A percentile compares a stretch with the other conserved stretches of the same genome.
Conservation (phyloP, 2,888 invertebrate species). For the Dasysyrphus albostriatus region DNA sequence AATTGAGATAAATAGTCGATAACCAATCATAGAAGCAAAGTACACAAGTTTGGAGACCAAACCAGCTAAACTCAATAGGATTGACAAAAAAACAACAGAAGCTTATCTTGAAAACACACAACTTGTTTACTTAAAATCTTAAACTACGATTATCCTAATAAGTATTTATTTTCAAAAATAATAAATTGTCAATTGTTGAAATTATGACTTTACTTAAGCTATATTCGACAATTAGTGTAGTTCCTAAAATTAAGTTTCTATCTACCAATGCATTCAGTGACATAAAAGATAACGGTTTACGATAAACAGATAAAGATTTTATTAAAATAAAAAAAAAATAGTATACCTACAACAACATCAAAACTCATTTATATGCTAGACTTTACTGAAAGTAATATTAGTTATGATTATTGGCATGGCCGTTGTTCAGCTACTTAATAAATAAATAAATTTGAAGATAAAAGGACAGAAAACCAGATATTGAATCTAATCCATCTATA, state of each 20-base stretch:
- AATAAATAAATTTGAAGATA: constrained; percentile 58
- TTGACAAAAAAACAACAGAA: constrained; percentile 22
- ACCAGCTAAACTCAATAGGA: not conserved
- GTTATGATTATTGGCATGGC: constrained; percentile 55
- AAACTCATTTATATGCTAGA: constrained; percentile 35
- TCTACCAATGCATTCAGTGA: constrained; percentile 25
- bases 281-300: constrained; percentile 59
- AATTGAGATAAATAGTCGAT: constrained; percentile 65
- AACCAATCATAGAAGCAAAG: constrained; percentile 56
- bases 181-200: constrained; percentile 31
- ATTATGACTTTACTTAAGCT: not conserved
- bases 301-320: constrained; percentile 65
- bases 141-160: constrained; percentile 42
- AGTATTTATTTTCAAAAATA: constrained; percentile 49
- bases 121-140: constrained; percentile 58
- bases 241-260: constrained; percentile 37
- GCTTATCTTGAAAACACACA: constrained; percentile 48
- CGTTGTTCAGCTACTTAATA: constrained; percentile 44
- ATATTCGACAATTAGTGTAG: not conserved
- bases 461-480: constrained; percentile 37
- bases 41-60: constrained; percentile 39
- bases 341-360: not conserved
- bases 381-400: constrained; percentile 47
- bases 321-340: constrained; percentile 26
- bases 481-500: constrained; percentile 20